phyloP scores from a whole-genome alignment of 1,140 invertebrate genomes.

The Centruroides vittatus region DNA sequence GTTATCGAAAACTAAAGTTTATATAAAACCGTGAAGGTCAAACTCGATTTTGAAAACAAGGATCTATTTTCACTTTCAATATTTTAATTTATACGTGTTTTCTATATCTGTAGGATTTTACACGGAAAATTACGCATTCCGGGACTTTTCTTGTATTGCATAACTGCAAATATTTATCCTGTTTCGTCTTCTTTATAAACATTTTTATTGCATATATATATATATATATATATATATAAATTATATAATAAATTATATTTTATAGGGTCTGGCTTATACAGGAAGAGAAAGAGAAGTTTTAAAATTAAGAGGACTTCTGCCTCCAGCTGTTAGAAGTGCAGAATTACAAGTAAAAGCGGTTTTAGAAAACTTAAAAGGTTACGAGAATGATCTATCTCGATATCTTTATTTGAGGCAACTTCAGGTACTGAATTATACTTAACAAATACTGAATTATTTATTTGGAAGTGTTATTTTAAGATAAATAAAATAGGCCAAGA shows the following conservation, averaged over 20 bases:
- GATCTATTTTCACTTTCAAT: too few species aligned
- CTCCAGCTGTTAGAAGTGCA: conserved; percentile 21
- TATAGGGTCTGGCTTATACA: conserved; percentile 24
- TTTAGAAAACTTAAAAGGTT: conserved; percentile 18
- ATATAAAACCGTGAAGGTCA: too few species aligned
- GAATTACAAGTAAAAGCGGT: conserved; percentile 19
- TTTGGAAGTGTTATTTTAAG: not conserved
- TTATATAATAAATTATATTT: not conserved
- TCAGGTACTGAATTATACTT: conserved; percentile 36
- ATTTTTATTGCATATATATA: too few species aligned
- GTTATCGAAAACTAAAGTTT: too few species aligned
- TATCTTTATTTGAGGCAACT: conserved; percentile 20
- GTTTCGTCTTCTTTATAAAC: too few species aligned
- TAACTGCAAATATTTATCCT: too few species aligned
- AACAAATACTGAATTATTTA: not conserved
- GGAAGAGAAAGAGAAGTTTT: conserved; percentile 21
- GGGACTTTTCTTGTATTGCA: too few species aligned
- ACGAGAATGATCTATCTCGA: conserved; percentile 18
- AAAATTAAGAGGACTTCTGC: conserved; percentile 23
- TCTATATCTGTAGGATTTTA: too few species aligned
- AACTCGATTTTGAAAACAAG: too few species aligned
- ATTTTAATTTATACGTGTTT: too few species aligned
- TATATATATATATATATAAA: too few species aligned
- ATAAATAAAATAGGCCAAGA: not conserved
- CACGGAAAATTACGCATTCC: too few species aligned